Conservation (phyloP, 1,140 invertebrate species). For the Conus ventricosus region DNA sequence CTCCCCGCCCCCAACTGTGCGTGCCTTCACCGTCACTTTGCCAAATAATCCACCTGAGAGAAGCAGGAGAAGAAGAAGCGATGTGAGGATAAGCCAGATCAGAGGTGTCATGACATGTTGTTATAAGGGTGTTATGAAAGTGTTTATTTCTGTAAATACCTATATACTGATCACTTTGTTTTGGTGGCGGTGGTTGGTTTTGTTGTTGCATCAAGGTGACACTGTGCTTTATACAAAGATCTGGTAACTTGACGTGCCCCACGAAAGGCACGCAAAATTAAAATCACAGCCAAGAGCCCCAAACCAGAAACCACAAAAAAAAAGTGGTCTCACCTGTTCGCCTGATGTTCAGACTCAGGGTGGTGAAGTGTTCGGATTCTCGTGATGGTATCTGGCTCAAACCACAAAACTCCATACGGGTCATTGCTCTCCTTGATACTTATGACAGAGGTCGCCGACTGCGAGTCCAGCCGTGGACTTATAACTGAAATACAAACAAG, state of each 20-base stretch:
- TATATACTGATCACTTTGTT: no score
- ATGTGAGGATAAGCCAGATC: neutral
- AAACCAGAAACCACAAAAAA: no score
- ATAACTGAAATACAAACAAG: slow-evolving; percentile 44
- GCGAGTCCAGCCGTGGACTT: slow-evolving; percentile 63
- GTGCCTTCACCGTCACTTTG: slow-evolving; percentile 59
- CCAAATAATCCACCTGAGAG: slow-evolving; percentile 68
- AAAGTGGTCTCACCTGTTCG: slow-evolving; percentile 57
- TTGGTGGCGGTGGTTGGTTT: neutral
- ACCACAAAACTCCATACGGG: slow-evolving; percentile 66
- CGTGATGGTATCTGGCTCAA: slow-evolving; percentile 46
- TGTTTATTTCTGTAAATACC: no score
- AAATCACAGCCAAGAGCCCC: no score
- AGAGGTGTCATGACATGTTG: no score
- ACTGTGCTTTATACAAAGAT: no score
- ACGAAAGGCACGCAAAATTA: no score
- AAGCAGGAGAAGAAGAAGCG: neutral
- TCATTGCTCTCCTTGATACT: slow-evolving; percentile 69
- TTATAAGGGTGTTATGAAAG: no score
- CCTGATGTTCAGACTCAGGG: slow-evolving; percentile 54
- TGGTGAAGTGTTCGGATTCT: slow-evolving; percentile 53
- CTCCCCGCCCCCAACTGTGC: slow-evolving; percentile 71
- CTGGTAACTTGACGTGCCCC: no score
- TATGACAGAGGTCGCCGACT: slow-evolving; percentile 51
- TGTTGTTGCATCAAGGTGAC: neutral